Base-by-base conservation (phyloP, 1,140 invertebrate species). In the Rhagoletis zephyria region DNA sequence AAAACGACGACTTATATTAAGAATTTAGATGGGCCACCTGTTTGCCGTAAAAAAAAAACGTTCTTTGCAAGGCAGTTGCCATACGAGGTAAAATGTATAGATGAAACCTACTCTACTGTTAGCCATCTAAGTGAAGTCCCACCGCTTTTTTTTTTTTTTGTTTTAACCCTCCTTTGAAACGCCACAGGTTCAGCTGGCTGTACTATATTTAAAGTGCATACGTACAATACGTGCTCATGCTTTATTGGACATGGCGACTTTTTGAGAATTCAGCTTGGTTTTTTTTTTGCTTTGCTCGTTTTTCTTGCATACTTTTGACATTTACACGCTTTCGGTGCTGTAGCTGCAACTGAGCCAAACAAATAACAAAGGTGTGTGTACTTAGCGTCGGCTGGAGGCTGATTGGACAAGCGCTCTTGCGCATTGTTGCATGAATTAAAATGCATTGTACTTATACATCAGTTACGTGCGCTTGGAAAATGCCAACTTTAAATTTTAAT, bases 341-440 rank as follows among this genome's bases (percentile, higher is more conserved):
- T 40, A n/a, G 16, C 9, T 42, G 42, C 42, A 12, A 2, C 14
- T 12, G 42, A 45, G 6, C 40, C 30, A 30, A 81, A 81, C 9
- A n/a, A 51, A 12, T 4, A 30, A 81, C 5, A 59, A 56, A 19
- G 74, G 74, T 81, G 74, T 81, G 74, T 81, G 51, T 56, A 56
- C 51, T 81, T 51, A 4, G 48, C 48, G 14, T 56, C 48, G n/a
- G 45, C 16, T 59, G 14, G 45, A 10, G 48, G 48, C 48, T 56
- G 16, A 81, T 56, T 81, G 74, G 42, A 48, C 70, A 16, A 74
- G 19, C 48, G 42, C 19, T 59, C 7, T 81, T 51, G n/a, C 7
- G 45, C 56, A 14, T 56, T 77, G 7, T 56, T 19, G 48, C 10
- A 77, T 51, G 70, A 45, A 14, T 74, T 16, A 45, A 48, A 81